Evolutionary conservation across 2,797 vertebrate species (phyloP), one percentile per base, ranked within the genome.

Genomic region (Dipus sagitta): DNA sequence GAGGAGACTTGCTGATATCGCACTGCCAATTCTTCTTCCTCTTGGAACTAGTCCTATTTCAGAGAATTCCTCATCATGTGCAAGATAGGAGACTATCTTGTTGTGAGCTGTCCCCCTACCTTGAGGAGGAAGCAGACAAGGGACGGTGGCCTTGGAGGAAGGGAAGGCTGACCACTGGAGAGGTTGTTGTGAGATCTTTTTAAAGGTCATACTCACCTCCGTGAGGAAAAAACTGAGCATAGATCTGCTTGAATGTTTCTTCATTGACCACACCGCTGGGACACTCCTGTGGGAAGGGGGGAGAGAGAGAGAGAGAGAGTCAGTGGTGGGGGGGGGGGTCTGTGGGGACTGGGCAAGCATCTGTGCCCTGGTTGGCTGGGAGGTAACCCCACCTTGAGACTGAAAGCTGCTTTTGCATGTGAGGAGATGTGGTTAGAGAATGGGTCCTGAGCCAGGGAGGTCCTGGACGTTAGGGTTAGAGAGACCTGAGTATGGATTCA

Each of bases 181-280:
- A 34, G 58, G 78, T 38, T 4, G 11, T 30, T 0, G 0, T 10
- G 26, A 28, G 38, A 15, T 6, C 28, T 21, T 74, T 86, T 9
- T 8, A 20, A 38, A 92, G 67, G 84, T 26, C 17, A 8, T 0
- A 87, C 98, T 98, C 98, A 99, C 99, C 99, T 98, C 99, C 99
- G 13, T 99, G 99, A 96, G 99, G 99, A 95, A 99, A 99, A 97
- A 99, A 99, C 98, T 99, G 99, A 83, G 99, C 98, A 71, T 99
- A 99, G 97, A 99, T 99, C 97, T 99, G 99, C 97, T 99, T 99
- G 97, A 99, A 99, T 0, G 99, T 99, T 90, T 99, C 99, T 97
- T 99, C 99, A 34, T 99, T 99, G 96, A 99, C 99, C 82, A 99
- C 98, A 21, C 99, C 99, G 21, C 99, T 99, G 68, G 99, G 99